phyloP scores from a whole-genome alignment of 2,797 vertebrate species.

The Numenius phaeopus region DNA sequence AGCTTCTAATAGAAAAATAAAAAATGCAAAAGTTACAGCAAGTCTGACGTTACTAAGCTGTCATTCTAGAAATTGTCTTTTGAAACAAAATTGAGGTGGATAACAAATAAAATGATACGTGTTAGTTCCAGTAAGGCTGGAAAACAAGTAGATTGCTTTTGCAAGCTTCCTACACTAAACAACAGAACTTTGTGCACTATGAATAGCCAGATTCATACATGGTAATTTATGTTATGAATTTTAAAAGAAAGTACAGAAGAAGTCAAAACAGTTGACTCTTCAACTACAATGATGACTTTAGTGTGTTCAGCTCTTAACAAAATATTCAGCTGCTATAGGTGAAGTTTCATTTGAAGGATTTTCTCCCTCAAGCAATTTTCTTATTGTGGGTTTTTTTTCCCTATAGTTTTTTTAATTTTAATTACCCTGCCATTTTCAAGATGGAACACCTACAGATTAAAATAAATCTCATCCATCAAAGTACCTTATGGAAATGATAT shows the following conservation, averaged over 20 bases:
- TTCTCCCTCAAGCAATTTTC: not conserved
- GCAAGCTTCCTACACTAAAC: not conserved
- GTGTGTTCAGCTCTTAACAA: not conserved
- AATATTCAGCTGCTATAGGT: not conserved
- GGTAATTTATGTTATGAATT: not conserved
- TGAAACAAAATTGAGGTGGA: not conserved
- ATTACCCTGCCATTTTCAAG: not conserved
- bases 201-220: not conserved
- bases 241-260: not conserved
- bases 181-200: not conserved
- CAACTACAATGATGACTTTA: not conserved
- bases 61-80: not conserved
- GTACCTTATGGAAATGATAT: not conserved
- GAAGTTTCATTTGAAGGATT: not conserved
- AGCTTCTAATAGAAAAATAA: conserved; percentile 51
- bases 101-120: not conserved
- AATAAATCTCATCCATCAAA: not conserved
- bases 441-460: not conserved
- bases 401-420: not conserved
- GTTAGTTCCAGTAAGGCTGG: not conserved
- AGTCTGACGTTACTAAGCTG: not conserved
- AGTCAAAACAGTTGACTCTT: not conserved
- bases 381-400: not conserved
- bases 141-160: not conserved
- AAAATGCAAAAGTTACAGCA: conserved; percentile 44